phyloP scores from a whole-genome alignment of 2,113 vertebrate species.

The Grammomys dolichurus region DNA sequence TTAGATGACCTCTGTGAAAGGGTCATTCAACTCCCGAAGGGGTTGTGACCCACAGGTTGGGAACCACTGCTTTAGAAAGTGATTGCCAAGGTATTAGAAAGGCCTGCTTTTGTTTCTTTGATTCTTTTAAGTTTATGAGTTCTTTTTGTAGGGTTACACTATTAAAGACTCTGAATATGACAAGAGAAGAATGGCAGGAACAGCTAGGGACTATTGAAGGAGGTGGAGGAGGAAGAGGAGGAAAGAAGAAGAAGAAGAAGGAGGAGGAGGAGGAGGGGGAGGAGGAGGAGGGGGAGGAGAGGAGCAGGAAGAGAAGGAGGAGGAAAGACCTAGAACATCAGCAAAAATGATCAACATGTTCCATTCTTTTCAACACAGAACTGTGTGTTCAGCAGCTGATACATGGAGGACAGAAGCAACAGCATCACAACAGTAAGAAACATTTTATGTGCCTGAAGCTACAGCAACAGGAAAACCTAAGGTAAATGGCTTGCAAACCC shows the following conservation, averaged over 20 bases:
- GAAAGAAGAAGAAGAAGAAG: neutral
- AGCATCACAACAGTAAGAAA: conserved; percentile 60
- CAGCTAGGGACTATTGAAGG: conserved; percentile 23
- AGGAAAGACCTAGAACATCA: neutral
- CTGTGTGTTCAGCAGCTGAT: conserved; percentile 66
- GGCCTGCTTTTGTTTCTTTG: neutral
- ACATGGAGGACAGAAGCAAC: conserved; percentile 3
- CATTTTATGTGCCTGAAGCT: conserved; percentile 58
- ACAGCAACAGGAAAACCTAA: conserved; percentile 60
- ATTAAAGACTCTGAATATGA: neutral
- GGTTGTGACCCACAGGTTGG: neutral
- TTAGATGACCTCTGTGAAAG: neutral
- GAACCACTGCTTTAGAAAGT: neutral
- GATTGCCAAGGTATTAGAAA: neutral
- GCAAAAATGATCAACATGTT: conserved; percentile 39
- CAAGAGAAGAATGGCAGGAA: neutral
- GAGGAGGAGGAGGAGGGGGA: too few relatives aligned
- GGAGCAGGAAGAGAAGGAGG: neutral
- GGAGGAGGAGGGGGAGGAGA: too few relatives aligned
- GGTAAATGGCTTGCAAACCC: conserved; percentile 67
- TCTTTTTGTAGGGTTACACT: conserved; percentile 29
- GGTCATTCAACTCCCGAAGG: neutral
- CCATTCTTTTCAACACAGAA: conserved; percentile 44
- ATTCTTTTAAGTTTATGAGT: conserved; percentile 9
- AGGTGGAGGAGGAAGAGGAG: too few relatives aligned